phyloP scores from a whole-genome alignment of 2,113 vertebrate species.

The Coturnix japonica region DNA sequence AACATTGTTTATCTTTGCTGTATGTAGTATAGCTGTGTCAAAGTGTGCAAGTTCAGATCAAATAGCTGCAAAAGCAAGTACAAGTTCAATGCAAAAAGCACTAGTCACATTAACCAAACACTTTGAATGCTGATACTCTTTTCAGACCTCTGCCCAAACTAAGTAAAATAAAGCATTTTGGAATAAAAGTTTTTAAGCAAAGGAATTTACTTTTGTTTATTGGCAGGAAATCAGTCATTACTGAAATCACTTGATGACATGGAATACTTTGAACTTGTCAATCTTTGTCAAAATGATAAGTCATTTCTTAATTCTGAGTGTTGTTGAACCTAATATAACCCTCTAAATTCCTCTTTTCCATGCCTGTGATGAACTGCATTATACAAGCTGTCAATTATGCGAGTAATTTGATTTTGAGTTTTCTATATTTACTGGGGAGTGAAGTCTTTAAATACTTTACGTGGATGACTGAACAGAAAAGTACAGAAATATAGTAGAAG shows the following conservation, averaged over 20 bases:
- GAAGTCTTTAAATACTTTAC: conserved; percentile 1
- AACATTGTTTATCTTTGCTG: background rate
- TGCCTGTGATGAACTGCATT: background rate
- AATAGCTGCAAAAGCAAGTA: background rate
- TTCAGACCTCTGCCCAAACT: background rate
- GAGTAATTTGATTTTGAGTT: background rate
- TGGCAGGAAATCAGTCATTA: background rate
- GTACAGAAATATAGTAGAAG: background rate
- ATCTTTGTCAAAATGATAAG: background rate
- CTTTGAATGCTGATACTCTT: background rate
- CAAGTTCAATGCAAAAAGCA: background rate
- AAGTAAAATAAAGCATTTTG: background rate
- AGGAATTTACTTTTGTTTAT: background rate
- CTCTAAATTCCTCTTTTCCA: background rate
- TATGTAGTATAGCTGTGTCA: background rate
- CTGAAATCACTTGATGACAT: background rate
- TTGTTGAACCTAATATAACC: background rate
- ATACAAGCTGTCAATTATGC: background rate
- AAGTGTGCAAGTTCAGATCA: background rate
- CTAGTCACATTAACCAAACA: background rate
- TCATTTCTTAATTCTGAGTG: background rate
- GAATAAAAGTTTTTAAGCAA: background rate
- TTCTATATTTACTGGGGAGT: background rate
- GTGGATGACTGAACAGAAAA: background rate
- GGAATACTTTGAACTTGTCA: background rate